These are phyloP conservation scores for Drosophila setifemur DNA, from an alignment of 1,140 invertebrate species.

Conservation along the genomic window DNA sequence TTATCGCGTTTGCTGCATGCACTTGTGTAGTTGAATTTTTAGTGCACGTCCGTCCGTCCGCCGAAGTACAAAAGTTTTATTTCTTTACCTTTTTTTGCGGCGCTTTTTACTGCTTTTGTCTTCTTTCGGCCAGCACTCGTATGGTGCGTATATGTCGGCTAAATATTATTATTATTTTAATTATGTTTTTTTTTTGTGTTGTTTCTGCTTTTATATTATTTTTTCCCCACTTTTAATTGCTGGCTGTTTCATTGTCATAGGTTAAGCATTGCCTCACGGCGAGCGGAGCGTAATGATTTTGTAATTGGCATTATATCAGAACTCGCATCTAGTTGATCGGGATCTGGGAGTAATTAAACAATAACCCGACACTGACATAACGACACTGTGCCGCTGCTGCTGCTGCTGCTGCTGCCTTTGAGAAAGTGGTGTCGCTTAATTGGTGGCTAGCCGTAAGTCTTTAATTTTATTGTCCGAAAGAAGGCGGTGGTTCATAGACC, in stretches of 20 bases:
- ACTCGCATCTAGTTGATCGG: slow-evolving; percentile 12
- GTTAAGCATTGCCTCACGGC: slow-evolving; percentile 51
- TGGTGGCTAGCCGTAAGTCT: slow-evolving; percentile 1
- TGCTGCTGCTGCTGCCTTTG: neutral
- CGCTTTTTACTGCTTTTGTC: slow-evolving; percentile 24
- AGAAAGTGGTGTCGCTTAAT: slow-evolving; percentile 30
- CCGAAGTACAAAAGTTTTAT: slow-evolving; percentile 26
- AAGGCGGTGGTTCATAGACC: slow-evolving; percentile 26
- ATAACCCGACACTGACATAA: neutral
- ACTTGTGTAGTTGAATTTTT: slow-evolving; percentile 42
- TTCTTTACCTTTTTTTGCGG: slow-evolving; percentile 6
- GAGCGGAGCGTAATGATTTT: slow-evolving; percentile 45
- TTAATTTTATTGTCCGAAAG: slow-evolving; percentile 40
- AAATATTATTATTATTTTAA: slow-evolving; percentile 73
- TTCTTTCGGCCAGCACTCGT: slow-evolving; percentile 27
- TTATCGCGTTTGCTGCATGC: slow-evolving; percentile 44
- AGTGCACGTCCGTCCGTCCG: slow-evolving; percentile 52
- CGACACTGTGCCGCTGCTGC: too few relatives aligned
- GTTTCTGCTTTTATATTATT: slow-evolving; percentile 32
- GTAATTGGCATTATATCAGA: slow-evolving; percentile 47
- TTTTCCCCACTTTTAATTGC: slow-evolving; percentile 41
- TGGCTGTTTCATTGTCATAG: slow-evolving; percentile 66
- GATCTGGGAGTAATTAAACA: neutral
- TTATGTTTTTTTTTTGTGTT: slow-evolving; percentile 51
- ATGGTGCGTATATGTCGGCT: slow-evolving; percentile 27